Conservation (phyloP, 2,797 vertebrate genomes). For the Coccyzus lansbergi region DNA sequence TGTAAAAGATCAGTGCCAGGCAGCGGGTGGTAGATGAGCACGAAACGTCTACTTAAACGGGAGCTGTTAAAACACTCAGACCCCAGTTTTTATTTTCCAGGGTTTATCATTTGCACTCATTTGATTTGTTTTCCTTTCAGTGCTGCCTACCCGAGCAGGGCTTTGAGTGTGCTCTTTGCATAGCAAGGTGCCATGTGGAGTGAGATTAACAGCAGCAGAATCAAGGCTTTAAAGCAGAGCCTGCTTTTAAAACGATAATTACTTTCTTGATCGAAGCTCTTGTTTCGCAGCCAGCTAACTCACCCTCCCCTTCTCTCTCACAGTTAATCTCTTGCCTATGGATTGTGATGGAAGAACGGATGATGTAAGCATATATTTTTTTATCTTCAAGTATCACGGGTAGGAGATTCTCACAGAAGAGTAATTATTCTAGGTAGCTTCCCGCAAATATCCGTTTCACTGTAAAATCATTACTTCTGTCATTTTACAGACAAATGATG, state of each 20-base stretch:
- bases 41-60: background rate
- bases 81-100: background rate
- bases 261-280: conserved; percentile 32
- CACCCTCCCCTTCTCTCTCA: conserved; percentile 54
- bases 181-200: background rate
- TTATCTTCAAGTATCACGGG: conserved; percentile 11
- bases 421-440: conserved; percentile 9
- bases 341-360: conserved; percentile 79
- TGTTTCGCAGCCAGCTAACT: conserved; percentile 47
- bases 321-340: conserved; percentile 80
- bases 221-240: background rate
- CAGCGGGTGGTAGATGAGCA: background rate
- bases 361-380: conserved; percentile 72
- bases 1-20: background rate
- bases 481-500: background rate
- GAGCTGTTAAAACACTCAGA: background rate
- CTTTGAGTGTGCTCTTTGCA: background rate
- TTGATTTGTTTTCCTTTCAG: background rate
- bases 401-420: background rate
- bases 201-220: background rate
- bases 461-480: background rate
- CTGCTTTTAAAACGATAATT: background rate
- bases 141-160: background rate
- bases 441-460: background rate
- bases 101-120: background rate